These are phyloP conservation scores for Zaprionus tsacasi DNA, from an alignment of 1,140 invertebrate genomes.

Conservation along the genomic window DNA sequence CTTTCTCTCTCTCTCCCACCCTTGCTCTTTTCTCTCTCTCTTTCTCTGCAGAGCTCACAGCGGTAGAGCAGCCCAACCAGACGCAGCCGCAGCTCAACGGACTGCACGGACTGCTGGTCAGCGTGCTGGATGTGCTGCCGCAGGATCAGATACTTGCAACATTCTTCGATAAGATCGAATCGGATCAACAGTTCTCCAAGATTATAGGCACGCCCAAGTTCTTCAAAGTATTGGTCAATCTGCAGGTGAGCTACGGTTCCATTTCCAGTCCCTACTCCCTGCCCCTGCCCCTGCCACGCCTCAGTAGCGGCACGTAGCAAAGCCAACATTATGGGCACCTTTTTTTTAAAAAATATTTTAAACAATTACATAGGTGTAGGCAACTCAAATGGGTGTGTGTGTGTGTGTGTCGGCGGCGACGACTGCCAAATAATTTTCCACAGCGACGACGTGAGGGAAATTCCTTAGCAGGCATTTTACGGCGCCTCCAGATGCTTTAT, in stretches of 20 bases:
- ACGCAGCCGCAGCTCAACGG: constrained; percentile 55
- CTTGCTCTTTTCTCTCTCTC: neutral
- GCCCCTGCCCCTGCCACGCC: neutral
- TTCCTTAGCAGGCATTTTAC: constrained; percentile 63
- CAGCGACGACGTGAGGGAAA: constrained; percentile 73
- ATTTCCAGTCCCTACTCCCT: too few relatives aligned
- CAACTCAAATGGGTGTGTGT: neutral
- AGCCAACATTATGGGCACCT: neutral
- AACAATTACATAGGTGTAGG: constrained; percentile 53
- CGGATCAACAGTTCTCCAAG: constrained; percentile 69
- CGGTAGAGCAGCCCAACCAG: neutral
- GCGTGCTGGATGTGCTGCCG: constrained; percentile 69
- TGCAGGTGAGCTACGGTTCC: constrained; percentile 63
- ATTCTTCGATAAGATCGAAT: constrained; percentile 77
- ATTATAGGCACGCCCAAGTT: constrained; percentile 71
- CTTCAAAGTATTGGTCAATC: constrained; percentile 61
- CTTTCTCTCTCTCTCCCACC: neutral
- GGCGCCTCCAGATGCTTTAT: constrained; percentile 45
- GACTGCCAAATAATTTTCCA: constrained; percentile 68
- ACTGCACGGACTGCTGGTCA: constrained; percentile 73
- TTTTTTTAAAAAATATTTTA: constrained; percentile 56
- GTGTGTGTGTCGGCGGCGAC: constrained; percentile 23
- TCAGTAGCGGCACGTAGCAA: constrained; percentile 27
- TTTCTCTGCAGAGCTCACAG: constrained; percentile 13
- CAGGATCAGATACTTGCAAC: constrained; percentile 74